phyloP scores from a whole-genome alignment of 92 coral and sea anemone species.

The Actinostola sp. region DNA sequence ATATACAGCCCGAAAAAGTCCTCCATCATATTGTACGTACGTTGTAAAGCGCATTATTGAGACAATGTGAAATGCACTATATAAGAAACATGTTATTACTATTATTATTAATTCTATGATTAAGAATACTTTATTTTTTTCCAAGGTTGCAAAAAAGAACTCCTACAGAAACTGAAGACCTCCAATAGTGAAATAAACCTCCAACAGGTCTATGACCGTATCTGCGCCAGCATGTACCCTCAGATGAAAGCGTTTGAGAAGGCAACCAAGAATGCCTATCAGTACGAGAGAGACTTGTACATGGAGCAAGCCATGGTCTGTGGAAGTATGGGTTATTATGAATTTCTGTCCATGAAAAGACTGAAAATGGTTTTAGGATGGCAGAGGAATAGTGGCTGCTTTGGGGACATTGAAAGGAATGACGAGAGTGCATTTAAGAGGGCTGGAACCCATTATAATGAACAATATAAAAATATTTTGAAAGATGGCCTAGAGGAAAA shows the following conservation, averaged over 20 bases:
- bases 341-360: constrained; percentile 61
- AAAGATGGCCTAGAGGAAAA: constrained; percentile 1
- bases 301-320: constrained; percentile 96
- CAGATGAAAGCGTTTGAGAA: constrained; percentile 73
- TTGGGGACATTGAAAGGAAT: constrained; percentile 40
- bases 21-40: too few relatives aligned
- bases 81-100: background rate
- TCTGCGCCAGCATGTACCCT: constrained; percentile 86
- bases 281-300: constrained; percentile 61
- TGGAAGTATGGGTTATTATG: constrained; percentile 73
- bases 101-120: too few relatives aligned
- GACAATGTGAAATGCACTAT: background rate
- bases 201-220: constrained; percentile 64
- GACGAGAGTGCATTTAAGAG: background rate
- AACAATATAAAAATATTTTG: background rate
- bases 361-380: constrained; percentile 60
- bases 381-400: constrained; percentile 81
- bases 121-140: background rate
- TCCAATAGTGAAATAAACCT: constrained; percentile 57
- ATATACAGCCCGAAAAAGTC: too few relatives aligned
- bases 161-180: constrained; percentile 39
- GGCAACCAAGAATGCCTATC: background rate
- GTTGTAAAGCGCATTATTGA: too few relatives aligned
- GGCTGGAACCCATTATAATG: background rate
- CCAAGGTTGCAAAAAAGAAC: constrained; percentile 67